Percentiles rank a stretch among this genome's conserved stretches.
phyloP scores from a whole-genome alignment of 2,797 vertebrate species.

The Phalanger gymnotis region DNA sequence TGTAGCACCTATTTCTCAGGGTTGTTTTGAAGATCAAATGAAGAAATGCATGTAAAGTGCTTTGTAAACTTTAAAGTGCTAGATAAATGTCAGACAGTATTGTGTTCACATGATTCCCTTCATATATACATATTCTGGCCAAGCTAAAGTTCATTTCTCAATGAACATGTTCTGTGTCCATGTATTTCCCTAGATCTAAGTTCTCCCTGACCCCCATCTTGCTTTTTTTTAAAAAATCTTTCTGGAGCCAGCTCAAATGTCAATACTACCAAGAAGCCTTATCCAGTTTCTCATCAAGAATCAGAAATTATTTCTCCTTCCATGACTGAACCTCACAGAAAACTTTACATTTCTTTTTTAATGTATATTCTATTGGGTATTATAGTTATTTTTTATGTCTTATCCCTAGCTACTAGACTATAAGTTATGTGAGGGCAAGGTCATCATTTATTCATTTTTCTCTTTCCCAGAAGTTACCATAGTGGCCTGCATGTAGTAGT shows the following conservation, averaged over 20 bases:
- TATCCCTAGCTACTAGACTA: not conserved
- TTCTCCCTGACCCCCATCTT: not conserved
- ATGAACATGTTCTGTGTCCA: not conserved
- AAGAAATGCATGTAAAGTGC: not conserved
- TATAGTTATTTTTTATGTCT: not conserved
- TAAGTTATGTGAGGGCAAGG: not conserved
- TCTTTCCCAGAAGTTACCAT: not conserved
- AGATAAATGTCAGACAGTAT: not conserved
- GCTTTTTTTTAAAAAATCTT: not conserved
- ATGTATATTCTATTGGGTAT: not conserved
- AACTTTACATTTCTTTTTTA: not conserved
- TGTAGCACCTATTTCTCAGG: not conserved
- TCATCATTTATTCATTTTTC: not conserved
- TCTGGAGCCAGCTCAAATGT: not conserved
- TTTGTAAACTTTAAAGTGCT: not conserved
- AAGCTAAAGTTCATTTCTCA: not conserved
- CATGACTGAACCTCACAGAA: not conserved
- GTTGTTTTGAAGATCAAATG: not conserved
- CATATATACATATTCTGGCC: not conserved
- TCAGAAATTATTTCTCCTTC: not conserved
- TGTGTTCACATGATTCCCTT: not conserved
- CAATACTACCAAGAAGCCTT: not conserved
- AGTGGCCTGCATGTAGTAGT: not conserved
- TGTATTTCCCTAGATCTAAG: not conserved
- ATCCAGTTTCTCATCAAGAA: not conserved